A percentile compares a stretch with the other conserved stretches of the same genome.
phyloP scores from a whole-genome alignment of 2,113 vertebrate genomes.

The Orcinus orca region DNA sequence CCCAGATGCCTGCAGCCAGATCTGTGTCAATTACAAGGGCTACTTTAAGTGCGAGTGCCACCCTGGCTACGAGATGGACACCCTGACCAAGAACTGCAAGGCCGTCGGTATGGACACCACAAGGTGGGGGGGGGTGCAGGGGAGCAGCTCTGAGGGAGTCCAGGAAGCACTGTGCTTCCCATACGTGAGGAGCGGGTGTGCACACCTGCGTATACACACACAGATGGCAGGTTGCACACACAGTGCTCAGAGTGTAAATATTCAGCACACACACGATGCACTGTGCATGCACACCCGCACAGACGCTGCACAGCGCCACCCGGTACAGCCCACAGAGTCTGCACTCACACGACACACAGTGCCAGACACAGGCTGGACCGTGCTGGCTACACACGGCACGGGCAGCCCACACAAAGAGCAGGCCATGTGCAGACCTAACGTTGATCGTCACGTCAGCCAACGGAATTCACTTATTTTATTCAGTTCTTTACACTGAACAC shows the following conservation, averaged over 20 bases:
- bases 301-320: background rate
- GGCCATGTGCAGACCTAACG: background rate
- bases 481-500: background rate
- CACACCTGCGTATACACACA: too few relatives aligned
- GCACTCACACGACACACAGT: rapidly evolving
- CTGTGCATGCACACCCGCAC: background rate
- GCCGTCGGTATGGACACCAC: conserved; percentile 90
- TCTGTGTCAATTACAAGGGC: conserved; percentile 99
- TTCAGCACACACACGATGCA: too few relatives aligned
- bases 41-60: conserved; percentile 98
- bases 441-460: background rate
- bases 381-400: background rate
- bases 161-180: background rate
- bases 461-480: background rate
- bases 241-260: background rate
- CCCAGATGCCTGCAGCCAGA: conserved; percentile 96
- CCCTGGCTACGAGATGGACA: conserved; percentile 97
- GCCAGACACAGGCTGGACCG: background rate
- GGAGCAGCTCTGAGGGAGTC: background rate
- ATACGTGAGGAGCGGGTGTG: background rate
- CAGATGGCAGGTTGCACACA: background rate
- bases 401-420: too few relatives aligned
- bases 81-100: conserved; percentile 96
- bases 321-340: background rate
- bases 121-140: too few relatives aligned